These are phyloP conservation scores for Andrena fulva DNA, from an alignment of 2,888 invertebrate genomes.

Conservation along the genomic window DNA sequence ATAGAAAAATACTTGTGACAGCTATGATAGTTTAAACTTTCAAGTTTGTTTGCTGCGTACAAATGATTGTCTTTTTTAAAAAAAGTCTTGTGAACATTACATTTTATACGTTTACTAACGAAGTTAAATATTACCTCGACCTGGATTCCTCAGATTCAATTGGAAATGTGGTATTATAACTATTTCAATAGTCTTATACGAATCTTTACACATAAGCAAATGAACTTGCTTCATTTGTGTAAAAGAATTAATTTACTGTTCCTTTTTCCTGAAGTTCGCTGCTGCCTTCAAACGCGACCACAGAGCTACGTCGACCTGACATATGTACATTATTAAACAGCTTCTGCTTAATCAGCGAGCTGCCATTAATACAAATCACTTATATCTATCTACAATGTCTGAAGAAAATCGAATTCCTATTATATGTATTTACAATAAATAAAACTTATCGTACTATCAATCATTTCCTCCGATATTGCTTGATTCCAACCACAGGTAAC, in stretches of 20 bases:
- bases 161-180: not conserved
- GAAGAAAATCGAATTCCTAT: not conserved
- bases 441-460: not conserved
- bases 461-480: not conserved
- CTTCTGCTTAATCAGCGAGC: not conserved
- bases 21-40: not conserved
- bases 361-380: not conserved
- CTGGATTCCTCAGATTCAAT: not conserved
- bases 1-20: too few species aligned
- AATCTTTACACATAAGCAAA: not conserved
- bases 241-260: not conserved
- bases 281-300: not conserved
- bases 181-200: not conserved
- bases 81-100: not conserved
- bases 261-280: not conserved
- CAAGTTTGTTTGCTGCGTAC: not conserved
- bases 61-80: not conserved
- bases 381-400: not conserved
- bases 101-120: not conserved
- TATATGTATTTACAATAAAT: slow-evolving; percentile 46
- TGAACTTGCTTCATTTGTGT: not conserved
- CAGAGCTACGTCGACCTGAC: not conserved
- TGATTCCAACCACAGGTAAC: not conserved
- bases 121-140: not conserved
- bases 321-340: not conserved